Percentiles rank a stretch among this genome's conserved stretches.
Conservation (phyloP, 2,888 invertebrate species). For the Drosophila neoperkinsi region DNA sequence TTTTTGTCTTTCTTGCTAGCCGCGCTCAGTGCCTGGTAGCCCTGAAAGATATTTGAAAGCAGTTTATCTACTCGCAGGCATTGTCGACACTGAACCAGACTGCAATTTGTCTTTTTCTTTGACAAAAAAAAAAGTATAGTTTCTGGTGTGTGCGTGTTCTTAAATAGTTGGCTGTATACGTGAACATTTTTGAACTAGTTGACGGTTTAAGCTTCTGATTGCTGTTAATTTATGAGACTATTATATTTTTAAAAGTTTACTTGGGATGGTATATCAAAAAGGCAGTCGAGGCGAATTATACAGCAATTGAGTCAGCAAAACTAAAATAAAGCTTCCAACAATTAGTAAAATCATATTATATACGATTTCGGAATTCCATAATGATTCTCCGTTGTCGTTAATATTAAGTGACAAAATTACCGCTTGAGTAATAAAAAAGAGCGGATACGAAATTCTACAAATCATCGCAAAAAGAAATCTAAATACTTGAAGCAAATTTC, state of each 20-base stretch:
- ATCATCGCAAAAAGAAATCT: neutral
- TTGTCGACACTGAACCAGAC: conserved; percentile 1
- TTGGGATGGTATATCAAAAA: neutral
- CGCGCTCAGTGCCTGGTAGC: neutral
- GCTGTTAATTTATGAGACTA: neutral
- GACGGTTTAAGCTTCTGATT: neutral
- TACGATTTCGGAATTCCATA: too few relatives aligned
- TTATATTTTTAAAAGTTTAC: neutral
- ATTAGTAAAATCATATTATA: neutral
- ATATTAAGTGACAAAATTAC: neutral
- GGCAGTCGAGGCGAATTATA: neutral
- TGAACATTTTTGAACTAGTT: neutral
- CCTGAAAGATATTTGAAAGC: conserved; percentile 1
- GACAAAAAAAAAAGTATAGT: neutral
- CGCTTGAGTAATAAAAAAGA: neutral
- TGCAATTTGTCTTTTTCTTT: conserved; percentile 17
- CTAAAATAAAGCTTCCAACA: neutral
- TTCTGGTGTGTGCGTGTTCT: neutral
- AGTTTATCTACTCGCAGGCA: conserved; percentile 18
- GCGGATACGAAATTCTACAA: neutral
- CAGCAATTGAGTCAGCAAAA: neutral
- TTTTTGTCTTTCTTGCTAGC: conserved; percentile 12
- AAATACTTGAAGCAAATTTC: neutral
- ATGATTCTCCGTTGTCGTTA: too few relatives aligned
- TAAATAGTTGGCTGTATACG: neutral